These are phyloP conservation scores for Timandra comae DNA, from an alignment of 2,888 invertebrate genomes.

Conservation along the genomic window DNA sequence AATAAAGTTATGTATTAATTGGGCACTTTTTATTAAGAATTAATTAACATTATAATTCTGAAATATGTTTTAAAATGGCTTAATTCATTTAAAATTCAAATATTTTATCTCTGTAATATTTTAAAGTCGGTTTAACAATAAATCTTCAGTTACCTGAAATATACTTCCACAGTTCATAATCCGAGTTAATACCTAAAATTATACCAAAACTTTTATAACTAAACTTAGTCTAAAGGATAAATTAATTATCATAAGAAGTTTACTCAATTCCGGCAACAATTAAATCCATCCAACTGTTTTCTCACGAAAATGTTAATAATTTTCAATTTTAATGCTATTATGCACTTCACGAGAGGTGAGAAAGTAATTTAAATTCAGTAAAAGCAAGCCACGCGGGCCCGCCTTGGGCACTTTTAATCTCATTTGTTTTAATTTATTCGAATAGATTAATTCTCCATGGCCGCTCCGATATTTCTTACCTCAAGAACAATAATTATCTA, in stretches of 20 bases:
- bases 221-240: constrained; percentile 5
- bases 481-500: constrained; percentile 23
- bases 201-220: too few relatives aligned
- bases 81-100: too few relatives aligned
- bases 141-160: too few relatives aligned
- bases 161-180: too few relatives aligned
- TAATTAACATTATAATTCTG: too few relatives aligned
- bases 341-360: constrained; percentile 67
- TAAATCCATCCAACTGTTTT: constrained; percentile 15
- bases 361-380: constrained; percentile 70
- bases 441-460: constrained; percentile 59
- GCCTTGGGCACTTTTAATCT: constrained; percentile 63
- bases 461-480: constrained; percentile 42
- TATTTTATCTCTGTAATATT: too few relatives aligned
- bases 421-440: constrained; percentile 74
- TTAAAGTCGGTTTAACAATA: too few relatives aligned
- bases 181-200: too few relatives aligned
- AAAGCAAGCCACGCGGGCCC: constrained; percentile 41
- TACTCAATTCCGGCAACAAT: constrained; percentile 20
- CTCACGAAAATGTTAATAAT: constrained; percentile 49
- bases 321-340: constrained; percentile 66
- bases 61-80: too few relatives aligned
- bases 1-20: too few relatives aligned
- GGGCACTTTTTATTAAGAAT: too few relatives aligned
- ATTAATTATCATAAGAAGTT: constrained; percentile 25